These are phyloP conservation scores for Peromyscus nudipes DNA, from an alignment of 2,797 vertebrate genomes.

Conservation along the genomic window DNA sequence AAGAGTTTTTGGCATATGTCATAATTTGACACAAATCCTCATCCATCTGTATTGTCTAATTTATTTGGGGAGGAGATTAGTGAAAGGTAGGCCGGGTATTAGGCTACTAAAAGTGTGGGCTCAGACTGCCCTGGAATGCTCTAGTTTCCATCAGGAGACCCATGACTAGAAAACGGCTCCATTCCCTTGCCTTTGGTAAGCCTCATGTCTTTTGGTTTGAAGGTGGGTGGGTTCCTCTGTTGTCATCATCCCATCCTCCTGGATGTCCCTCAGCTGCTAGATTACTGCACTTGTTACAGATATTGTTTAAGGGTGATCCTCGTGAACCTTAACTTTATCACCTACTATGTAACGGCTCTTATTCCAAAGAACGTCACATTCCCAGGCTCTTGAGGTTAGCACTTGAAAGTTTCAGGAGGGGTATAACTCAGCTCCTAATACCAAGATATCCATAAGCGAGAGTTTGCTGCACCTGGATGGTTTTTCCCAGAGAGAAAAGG, in stretches of 20 bases:
- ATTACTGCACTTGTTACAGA: not conserved
- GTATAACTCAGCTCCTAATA: not conserved
- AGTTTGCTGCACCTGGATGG: not conserved
- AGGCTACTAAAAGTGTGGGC: not conserved
- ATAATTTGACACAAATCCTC: conserved; percentile 25
- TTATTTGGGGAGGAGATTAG: not conserved
- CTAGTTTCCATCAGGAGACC: not conserved
- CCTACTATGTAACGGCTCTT: not conserved
- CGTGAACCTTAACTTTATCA: not conserved
- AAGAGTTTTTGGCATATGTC: not conserved
- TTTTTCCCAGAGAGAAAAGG: not conserved
- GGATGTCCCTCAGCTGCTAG: not conserved
- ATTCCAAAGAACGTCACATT: not conserved
- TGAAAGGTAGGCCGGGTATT: not conserved
- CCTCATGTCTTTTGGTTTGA: not conserved
- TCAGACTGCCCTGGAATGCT: not conserved
- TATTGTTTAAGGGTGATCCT: not conserved
- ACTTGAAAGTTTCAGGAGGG: not conserved
- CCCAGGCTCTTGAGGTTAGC: not conserved
- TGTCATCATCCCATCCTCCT: not conserved
- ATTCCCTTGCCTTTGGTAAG: not conserved
- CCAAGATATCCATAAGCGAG: not conserved
- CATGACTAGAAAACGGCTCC: not conserved
- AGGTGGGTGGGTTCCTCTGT: not conserved
- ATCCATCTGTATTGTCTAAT: not conserved